phyloP scores from a whole-genome alignment of 1,140 invertebrate species.

The Acromyrmex echinatior region DNA sequence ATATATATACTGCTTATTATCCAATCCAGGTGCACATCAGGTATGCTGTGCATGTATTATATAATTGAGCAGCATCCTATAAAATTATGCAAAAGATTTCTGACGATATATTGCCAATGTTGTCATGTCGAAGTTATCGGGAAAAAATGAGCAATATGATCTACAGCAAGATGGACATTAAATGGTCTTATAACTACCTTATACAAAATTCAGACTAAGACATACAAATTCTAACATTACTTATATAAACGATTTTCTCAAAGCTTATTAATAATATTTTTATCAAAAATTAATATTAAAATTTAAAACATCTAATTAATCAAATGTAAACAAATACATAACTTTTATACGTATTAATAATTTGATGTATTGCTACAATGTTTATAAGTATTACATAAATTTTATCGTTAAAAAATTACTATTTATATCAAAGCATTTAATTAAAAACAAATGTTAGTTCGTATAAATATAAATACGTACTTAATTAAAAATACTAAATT shows the following conservation, averaged over 20 bases:
- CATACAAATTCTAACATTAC: neutral
- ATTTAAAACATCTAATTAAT: neutral
- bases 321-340: neutral
- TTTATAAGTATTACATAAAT: neutral
- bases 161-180: neutral
- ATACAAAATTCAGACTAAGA: neutral
- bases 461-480: neutral
- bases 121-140: constrained; percentile 2
- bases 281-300: neutral
- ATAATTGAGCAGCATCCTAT: constrained; percentile 33
- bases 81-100: constrained; percentile 51
- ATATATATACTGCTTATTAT: constrained; percentile 13
- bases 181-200: constrained; percentile 3
- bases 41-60: neutral
- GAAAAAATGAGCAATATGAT: neutral
- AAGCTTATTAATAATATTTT: neutral
- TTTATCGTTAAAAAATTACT: neutral
- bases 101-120: neutral
- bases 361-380: neutral
- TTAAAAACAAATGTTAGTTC: neutral
- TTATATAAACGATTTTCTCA: neutral
- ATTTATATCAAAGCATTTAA: neutral
- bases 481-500: neutral
- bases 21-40: neutral
- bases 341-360: neutral